Base-by-base conservation (phyloP, 2,797 vertebrate genomes). In the Catamblyrhynchus diadema region DNA sequence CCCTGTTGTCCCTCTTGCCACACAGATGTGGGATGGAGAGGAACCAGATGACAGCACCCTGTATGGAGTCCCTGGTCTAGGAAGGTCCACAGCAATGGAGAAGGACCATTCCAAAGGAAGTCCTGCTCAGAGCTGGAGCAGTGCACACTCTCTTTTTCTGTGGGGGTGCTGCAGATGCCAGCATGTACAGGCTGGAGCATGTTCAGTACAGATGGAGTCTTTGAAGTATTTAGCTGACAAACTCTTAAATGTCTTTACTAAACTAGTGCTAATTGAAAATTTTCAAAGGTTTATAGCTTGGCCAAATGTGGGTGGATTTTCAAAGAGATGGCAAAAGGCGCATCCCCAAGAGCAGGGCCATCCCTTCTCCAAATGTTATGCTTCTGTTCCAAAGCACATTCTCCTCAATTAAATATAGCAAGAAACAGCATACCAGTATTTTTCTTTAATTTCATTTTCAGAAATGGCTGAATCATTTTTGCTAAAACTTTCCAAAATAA, bases 271-370 rank as follows among this genome's bases (percentile, higher is more conserved):
- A 96, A 97, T 95, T 96, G 95, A 96, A 95, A 95, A 94, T 75
- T 93, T 96, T 94, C 91, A 94, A 93, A 95, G 91, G 94, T 93
- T 97, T 97, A 92, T 96, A 94, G 51, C 93, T 95, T 89, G 95
- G 94, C 96, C 95, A 97, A 96, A 97, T 97, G 95, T 96, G 95
- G 95, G 96, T 95, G 95, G 94, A 96, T 96, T 97, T 96, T 96
- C 87, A 95, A 93, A 92, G 89, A 89, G 91, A 95, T 91, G 92
- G 94, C 93, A 97, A 97, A 97, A 97, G 96, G 95, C 92, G 67
- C 92, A 96, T 95, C 95, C 95, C 51, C 4, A 19, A 92, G 94
- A 96, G 95, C 81, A 93, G 86, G 95, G 95, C 93, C 90, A 93
- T 94, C 77, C 35, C 80, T 96, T 94, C 94, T 93, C 95, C 95